phyloP scores from a whole-genome alignment of 2,888 invertebrate genomes.

The Theodoxus fluviatilis region DNA sequence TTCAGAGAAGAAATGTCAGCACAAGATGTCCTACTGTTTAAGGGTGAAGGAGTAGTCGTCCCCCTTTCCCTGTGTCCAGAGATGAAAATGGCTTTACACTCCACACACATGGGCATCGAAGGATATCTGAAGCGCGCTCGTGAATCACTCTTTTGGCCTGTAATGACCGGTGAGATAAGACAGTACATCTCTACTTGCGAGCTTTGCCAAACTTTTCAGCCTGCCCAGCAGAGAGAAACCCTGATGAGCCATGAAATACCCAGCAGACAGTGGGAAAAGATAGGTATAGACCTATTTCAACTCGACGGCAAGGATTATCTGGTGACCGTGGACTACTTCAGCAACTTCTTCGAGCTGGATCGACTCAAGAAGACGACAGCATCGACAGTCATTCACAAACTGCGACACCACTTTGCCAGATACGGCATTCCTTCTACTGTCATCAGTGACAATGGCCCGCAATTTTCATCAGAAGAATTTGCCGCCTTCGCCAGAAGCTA shows the following conservation, averaged over 20 bases:
- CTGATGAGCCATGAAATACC: slow-evolving; percentile 5
- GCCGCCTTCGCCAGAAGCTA: background rate
- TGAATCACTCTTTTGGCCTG: slow-evolving; percentile 12
- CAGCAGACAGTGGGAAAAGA: background rate
- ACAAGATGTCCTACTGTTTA: no score
- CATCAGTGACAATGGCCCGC: slow-evolving; percentile 18
- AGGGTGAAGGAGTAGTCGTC: no score
- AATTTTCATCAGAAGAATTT: slow-evolving; percentile 2
- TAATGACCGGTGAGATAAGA: background rate
- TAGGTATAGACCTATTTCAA: background rate
- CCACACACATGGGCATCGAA: no score
- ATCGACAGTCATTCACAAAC: background rate
- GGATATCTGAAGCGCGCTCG: no score
- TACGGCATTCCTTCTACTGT: slow-evolving; percentile 12
- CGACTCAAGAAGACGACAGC: background rate
- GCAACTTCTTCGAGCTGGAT: background rate
- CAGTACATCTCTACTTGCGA: slow-evolving; percentile 6
- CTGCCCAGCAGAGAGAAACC: background rate
- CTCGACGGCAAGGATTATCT: background rate
- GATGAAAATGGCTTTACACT: no score
- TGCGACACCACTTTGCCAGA: background rate
- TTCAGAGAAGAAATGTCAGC: no score
- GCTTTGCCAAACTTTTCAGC: background rate
- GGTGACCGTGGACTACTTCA: background rate
- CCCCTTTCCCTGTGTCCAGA: no score